A percentile compares a stretch with the other conserved stretches of the same genome.
Evolutionary conservation across 2,113 vertebrate genomes (phyloP).

Genomic region (Osmerus mordax): DNA sequence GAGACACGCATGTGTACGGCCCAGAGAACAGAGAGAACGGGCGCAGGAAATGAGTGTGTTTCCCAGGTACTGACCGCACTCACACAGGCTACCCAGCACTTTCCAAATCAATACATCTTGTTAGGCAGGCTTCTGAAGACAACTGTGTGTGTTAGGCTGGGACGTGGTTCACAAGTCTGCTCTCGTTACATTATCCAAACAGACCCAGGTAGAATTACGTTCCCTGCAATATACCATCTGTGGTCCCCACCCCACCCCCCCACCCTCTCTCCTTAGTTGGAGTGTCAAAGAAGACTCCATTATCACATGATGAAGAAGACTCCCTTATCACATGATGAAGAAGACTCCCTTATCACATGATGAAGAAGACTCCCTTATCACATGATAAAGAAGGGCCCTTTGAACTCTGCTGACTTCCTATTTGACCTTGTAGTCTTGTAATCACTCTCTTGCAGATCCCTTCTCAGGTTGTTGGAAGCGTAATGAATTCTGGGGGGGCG

Average conservation of each 20-base stretch:
- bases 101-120: conserved; percentile 10
- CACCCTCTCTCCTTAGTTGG: conserved; percentile 25
- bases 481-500: too few relatives aligned
- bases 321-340: conserved; percentile 36
- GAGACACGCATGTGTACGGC: background rate
- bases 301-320: conserved; percentile 42
- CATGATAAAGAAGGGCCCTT: conserved; percentile 45
- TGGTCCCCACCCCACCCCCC: conserved; percentile 19
- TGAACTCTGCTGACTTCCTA: conserved; percentile 35
- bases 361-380: conserved; percentile 25
- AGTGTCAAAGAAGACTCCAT: conserved; percentile 3
- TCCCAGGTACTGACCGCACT: too few relatives aligned
- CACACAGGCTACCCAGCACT: too few relatives aligned
- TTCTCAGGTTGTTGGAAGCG: too few relatives aligned
- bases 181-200: conserved; percentile 58
- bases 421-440: background rate
- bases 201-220: conserved; percentile 57
- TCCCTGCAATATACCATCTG: conserved; percentile 43
- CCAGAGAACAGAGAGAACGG: background rate
- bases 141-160: conserved; percentile 22
- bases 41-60: background rate
- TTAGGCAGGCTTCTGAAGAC: conserved; percentile 5
- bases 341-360: conserved; percentile 37
- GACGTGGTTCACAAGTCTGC: conserved; percentile 49
- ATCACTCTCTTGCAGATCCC: too few relatives aligned